Conservation (phyloP, 2,113 vertebrate genomes). For the Romanogobio albipinnatus region DNA sequence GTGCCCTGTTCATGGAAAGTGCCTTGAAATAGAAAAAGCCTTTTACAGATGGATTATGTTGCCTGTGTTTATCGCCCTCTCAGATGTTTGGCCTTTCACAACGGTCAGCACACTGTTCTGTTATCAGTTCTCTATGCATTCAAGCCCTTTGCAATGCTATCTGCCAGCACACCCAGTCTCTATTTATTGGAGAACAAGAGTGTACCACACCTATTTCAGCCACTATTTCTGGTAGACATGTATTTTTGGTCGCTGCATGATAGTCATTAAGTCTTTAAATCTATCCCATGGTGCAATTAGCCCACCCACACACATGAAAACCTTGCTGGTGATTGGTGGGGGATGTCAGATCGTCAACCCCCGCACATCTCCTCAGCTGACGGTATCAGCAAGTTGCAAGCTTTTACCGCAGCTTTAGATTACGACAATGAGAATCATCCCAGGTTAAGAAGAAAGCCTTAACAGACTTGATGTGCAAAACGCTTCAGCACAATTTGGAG, state of each 20-base stretch:
- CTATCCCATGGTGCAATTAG: constrained; percentile 50
- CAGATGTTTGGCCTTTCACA: constrained; percentile 30
- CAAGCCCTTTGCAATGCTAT: constrained; percentile 29
- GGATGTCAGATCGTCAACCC: constrained; percentile 29
- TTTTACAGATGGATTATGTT: constrained; percentile 36
- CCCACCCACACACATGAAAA: constrained; percentile 42
- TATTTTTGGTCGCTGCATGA: constrained; percentile 25
- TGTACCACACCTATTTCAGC: not conserved
- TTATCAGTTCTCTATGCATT: constrained; percentile 37
- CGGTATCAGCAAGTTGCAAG: constrained; percentile 26
- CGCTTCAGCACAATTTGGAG: not conserved
- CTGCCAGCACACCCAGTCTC: constrained; percentile 14
- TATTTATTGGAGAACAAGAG: constrained; percentile 37
- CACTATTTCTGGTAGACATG: constrained; percentile 20
- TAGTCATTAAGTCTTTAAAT: constrained; percentile 55
- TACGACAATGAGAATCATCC: not conserved
- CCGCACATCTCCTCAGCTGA: constrained; percentile 27
- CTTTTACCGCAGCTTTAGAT: constrained; percentile 10
- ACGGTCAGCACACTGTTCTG: constrained; percentile 26
- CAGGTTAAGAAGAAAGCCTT: not conserved
- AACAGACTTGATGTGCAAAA: not conserved
- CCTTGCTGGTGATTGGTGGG: constrained; percentile 52
- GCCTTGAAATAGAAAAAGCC: constrained; percentile 12
- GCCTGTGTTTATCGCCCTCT: constrained; percentile 32
- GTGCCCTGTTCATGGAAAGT: constrained; percentile 11